These are phyloP conservation scores for Tyrophagus putrescentiae DNA, from an alignment of 1,140 invertebrate species.

Conservation along the genomic window DNA sequence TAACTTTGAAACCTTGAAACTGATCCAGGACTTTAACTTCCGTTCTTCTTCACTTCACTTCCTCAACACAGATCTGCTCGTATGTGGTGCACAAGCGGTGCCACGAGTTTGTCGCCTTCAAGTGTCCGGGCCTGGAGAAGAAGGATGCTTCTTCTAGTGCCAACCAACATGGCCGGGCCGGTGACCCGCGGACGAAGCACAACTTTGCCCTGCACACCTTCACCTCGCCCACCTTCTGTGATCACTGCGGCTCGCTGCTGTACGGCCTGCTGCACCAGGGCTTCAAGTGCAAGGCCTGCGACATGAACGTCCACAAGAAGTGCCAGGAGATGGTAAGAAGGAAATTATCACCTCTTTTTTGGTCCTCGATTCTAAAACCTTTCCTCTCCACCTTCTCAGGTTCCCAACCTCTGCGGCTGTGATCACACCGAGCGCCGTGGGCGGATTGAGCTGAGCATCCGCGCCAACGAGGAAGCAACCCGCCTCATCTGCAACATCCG, in stretches of 20 bases:
- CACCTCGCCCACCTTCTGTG: constrained; percentile 95
- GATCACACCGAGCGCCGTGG: constrained; percentile 97
- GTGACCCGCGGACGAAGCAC: constrained; percentile 40
- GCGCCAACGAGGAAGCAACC: constrained; percentile 47
- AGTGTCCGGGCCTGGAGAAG: constrained; percentile 93
- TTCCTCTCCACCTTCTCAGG: constrained; percentile 48
- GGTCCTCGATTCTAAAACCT: neutral
- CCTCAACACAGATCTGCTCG: constrained; percentile 29
- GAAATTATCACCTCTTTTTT: neutral
- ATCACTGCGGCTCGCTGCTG: constrained; percentile 94
- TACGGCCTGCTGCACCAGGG: constrained; percentile 72
- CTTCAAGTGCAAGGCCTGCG: constrained; percentile 49
- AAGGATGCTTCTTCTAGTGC: too few species aligned
- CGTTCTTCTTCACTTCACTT: too few species aligned
- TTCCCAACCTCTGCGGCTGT: constrained; percentile 95
- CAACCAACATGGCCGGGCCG: too few species aligned
- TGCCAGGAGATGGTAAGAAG: constrained; percentile 54
- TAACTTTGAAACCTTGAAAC: too few species aligned
- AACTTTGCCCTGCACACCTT: constrained; percentile 89
- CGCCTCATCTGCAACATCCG: constrained; percentile 73
- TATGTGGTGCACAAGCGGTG: constrained; percentile 98
- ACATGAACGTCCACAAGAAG: constrained; percentile 98
- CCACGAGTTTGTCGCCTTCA: constrained; percentile 97
- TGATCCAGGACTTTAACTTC: too few species aligned
- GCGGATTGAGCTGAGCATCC: constrained; percentile 55